Base-by-base conservation (phyloP, 2,797 vertebrate species). In the Sylvilagus floridanus region DNA sequence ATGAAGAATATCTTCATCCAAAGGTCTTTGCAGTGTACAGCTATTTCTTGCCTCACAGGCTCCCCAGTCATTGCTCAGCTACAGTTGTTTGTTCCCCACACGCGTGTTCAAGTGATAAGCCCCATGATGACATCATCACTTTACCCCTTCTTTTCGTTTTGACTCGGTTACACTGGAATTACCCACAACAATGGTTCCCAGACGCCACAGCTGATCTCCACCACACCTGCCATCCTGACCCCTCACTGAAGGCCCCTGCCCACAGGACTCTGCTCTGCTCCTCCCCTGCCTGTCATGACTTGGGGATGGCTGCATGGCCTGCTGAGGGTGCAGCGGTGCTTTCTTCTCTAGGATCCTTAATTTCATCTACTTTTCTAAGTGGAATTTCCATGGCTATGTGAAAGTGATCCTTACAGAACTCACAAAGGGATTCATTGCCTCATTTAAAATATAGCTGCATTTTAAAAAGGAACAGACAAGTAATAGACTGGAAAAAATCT, bases 211-310 rank as follows among this genome's bases (percentile, higher is more conserved):
- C 30, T 60, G 47, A 28, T 54, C 37, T 1, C 9, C 19, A 4
- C 13, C 4, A 3, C 54, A 16, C 54, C 4, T 2, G 4, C 13
- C 4, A 3, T 17, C 54, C 54, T 16, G 14, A 19, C 4, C 10
- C 21, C 50, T 62, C 35, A 22, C 7, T 17, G 30, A 69, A 54
- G 30, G 32, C 50, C 42, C 28, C 21, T 47, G 21, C 26, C 6
- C 22, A 68, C 1, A 12, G 2, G 28, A n/a, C 32, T 9, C 76
- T 57, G 79, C 9, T 76, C 5, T 22, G 17, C 28, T 54, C 30
- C 19, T 21, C 68, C 35, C 2, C 28, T 35, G 35, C 1, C 32
- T 30, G 8, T 24, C 16, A 30, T 1, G 13, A 28, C 35, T 57
- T 76, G 50, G 19, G 32, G 21, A 63, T 68, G 16, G 21, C 28